Evolutionary conservation across 2,888 invertebrate genomes (phyloP).

Genomic region (Odiellus spinosus): DNA sequence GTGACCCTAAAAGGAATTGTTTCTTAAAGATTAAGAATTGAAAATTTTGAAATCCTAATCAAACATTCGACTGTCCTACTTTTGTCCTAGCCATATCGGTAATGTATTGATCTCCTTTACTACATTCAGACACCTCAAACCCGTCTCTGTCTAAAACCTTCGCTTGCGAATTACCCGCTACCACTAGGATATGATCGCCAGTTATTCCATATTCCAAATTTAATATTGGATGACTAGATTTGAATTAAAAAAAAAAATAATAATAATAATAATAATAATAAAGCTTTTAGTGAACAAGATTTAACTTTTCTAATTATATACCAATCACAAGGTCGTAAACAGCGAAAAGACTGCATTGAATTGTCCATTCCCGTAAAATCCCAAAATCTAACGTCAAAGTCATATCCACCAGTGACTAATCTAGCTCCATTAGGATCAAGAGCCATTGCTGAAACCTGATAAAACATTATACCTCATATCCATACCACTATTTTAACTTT

Average conservation of each 20-base stretch:
- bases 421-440: constrained; percentile 90
- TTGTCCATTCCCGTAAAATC: constrained; percentile 98
- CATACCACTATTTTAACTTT: constrained; percentile 1
- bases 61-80: no score
- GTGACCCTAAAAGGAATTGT: constrained; percentile 48
- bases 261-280: background rate
- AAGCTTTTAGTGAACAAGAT: background rate
- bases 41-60: background rate
- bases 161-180: constrained; percentile 63
- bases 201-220: constrained; percentile 79
- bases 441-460: constrained; percentile 54
- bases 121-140: constrained; percentile 77
- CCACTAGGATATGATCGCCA: constrained; percentile 80
- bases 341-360: constrained; percentile 73
- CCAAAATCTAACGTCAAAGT: constrained; percentile 94
- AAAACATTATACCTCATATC: background rate
- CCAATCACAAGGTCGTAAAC: constrained; percentile 82
- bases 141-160: constrained; percentile 90
- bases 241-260: constrained; percentile 5
- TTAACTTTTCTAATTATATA: constrained; percentile 17
- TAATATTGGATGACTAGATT: constrained; percentile 60
- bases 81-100: constrained; percentile 83
- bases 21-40: background rate
- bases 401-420: constrained; percentile 74
- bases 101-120: constrained; percentile 90